phyloP scores from a whole-genome alignment of 2,113 vertebrate genomes.

The Octodon degus region DNA sequence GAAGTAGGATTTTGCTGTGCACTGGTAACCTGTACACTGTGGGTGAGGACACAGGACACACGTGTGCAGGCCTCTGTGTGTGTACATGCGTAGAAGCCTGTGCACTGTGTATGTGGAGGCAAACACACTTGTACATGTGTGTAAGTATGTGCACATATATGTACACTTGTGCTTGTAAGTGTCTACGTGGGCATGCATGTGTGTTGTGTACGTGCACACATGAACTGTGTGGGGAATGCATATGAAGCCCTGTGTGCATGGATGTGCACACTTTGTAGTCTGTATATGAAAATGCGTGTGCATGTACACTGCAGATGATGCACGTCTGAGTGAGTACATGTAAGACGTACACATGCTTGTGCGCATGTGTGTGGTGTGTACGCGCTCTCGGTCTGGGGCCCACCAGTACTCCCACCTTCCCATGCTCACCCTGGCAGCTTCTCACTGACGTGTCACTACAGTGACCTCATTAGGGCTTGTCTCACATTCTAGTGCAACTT shows the following conservation, averaged over 20 bases:
- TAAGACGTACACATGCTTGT: rapidly evolving
- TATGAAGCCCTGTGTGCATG: not conserved
- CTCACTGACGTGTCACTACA: rapidly evolving
- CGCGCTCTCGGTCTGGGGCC: no score
- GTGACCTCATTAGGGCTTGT: not conserved
- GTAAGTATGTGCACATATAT: not conserved
- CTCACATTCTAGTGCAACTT: not conserved
- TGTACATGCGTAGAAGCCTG: no score
- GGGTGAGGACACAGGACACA: rapidly evolving
- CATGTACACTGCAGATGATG: not conserved
- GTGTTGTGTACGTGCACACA: not conserved
- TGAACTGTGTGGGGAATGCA: no score
- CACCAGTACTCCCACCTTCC: not conserved
- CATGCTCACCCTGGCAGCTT: not conserved
- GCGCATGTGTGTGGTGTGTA: not conserved
- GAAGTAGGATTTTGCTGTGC: not conserved
- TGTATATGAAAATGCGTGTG: not conserved
- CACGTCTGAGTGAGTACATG: rapidly evolving
- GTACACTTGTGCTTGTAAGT: not conserved
- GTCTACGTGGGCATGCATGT: not conserved
- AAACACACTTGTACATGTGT: not conserved
- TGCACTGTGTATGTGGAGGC: not conserved
- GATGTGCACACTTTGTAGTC: not conserved
- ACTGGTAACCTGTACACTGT: not conserved
- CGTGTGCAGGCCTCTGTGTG: no score